These are phyloP conservation scores for Gymnosoma rotundatum DNA, from an alignment of 2,888 invertebrate genomes.

Conservation along the genomic window DNA sequence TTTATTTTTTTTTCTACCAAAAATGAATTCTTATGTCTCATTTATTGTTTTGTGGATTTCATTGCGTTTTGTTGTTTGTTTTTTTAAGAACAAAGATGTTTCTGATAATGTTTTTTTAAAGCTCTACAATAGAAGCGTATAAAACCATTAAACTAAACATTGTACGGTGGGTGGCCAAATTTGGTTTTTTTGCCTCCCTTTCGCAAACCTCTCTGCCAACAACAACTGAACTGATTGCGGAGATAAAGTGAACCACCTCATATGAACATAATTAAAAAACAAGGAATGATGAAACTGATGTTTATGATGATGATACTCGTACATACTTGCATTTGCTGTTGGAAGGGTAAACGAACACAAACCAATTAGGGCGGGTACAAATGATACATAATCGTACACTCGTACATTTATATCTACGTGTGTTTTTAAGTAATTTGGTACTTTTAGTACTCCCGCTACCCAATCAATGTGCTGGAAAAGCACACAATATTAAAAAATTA, in stretches of 20 bases:
- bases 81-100: constrained; percentile 52
- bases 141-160: constrained; percentile 66
- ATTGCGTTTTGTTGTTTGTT: constrained; percentile 11
- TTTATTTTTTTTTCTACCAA: constrained; percentile 46
- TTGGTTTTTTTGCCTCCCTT: neutral
- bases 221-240: constrained; percentile 1
- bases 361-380: constrained; percentile 55
- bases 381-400: neutral
- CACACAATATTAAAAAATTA: constrained; percentile 26
- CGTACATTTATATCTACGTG: neutral
- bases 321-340: neutral
- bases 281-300: constrained; percentile 11
- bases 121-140: constrained; percentile 58
- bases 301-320: constrained; percentile 24
- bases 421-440: neutral
- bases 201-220: neutral
- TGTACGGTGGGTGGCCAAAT: constrained; percentile 65
- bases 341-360: too few relatives aligned
- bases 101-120: constrained; percentile 44
- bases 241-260: constrained; percentile 40
- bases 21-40: constrained; percentile 32
- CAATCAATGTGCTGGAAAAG: constrained; percentile 47
- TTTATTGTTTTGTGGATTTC: constrained; percentile 63
- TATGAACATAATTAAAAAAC: constrained; percentile 12
- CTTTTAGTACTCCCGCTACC: constrained; percentile 16